Conservation (phyloP, 2,113 vertebrate species). For the Ptyas mucosa region DNA sequence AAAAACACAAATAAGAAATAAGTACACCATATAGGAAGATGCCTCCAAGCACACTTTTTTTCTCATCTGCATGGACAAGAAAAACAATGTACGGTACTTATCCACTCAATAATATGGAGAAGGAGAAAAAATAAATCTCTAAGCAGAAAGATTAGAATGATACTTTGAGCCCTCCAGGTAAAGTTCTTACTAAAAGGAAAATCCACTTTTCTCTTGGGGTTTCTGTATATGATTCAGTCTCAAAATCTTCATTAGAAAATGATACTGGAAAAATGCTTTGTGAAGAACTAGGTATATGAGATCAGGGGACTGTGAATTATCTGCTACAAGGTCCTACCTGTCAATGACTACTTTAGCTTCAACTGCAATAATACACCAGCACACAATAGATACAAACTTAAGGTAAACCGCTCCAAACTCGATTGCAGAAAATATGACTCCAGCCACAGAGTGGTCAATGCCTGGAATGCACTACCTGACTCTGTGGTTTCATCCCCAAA, state of each 20-base stretch:
- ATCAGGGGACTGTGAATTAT: not conserved
- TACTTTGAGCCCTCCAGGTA: not conserved
- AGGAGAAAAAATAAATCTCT: not conserved
- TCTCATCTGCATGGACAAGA: not conserved
- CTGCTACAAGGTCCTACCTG: too few relatives aligned
- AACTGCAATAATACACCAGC: too few relatives aligned
- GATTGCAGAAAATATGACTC: too few relatives aligned
- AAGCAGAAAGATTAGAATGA: not conserved
- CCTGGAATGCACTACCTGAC: too few relatives aligned
- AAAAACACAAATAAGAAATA: not conserved
- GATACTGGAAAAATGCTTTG: not conserved
- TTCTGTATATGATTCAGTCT: not conserved
- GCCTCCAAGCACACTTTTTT: not conserved
- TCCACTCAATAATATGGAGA: not conserved
- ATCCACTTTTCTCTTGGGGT: not conserved
- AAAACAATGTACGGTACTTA: not conserved
- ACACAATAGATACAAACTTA: too few relatives aligned
- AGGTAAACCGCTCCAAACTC: too few relatives aligned
- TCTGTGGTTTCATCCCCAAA: too few relatives aligned
- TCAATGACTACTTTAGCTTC: too few relatives aligned
- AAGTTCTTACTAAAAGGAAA: not conserved
- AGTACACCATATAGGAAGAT: not conserved
- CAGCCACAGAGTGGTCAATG: too few relatives aligned
- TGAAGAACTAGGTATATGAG: not conserved
- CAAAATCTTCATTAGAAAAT: not conserved